Conservation (phyloP, 2,113 vertebrate species). For the Eupsittula cactorum region DNA sequence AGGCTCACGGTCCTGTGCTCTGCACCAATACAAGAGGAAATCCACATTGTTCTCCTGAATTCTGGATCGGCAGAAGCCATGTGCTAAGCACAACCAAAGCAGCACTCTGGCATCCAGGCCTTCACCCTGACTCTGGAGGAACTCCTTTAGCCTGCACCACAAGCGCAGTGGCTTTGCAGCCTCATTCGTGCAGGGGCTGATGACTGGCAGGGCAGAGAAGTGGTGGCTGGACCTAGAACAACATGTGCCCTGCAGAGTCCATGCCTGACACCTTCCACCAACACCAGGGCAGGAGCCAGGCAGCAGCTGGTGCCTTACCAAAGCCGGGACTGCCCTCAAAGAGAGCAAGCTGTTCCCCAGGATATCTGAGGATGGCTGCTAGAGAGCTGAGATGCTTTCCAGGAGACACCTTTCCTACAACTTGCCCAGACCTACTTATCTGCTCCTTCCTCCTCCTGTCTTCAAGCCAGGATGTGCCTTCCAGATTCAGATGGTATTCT, state of each 20-base stretch:
- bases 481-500: background rate
- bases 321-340: background rate
- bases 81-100: too few species aligned
- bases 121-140: too few species aligned
- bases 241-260: fast-evolving
- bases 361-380: background rate
- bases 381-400: background rate
- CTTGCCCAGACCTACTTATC: background rate
- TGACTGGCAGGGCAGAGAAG: background rate
- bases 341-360: background rate
- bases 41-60: too few species aligned
- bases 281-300: background rate
- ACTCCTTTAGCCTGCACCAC: too few species aligned
- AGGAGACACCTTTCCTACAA: background rate
- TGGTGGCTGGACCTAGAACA: too few species aligned
- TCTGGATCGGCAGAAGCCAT: too few species aligned
- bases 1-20: too few species aligned
- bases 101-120: too few species aligned
- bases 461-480: background rate
- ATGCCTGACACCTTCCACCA: fast-evolving
- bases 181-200: too few species aligned
- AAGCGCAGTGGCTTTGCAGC: too few species aligned
- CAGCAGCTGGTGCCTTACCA: background rate
- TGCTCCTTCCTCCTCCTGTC: background rate
- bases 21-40: too few species aligned